phyloP scores from a whole-genome alignment of 2,888 invertebrate genomes.

The Mellilla xanthometata region DNA sequence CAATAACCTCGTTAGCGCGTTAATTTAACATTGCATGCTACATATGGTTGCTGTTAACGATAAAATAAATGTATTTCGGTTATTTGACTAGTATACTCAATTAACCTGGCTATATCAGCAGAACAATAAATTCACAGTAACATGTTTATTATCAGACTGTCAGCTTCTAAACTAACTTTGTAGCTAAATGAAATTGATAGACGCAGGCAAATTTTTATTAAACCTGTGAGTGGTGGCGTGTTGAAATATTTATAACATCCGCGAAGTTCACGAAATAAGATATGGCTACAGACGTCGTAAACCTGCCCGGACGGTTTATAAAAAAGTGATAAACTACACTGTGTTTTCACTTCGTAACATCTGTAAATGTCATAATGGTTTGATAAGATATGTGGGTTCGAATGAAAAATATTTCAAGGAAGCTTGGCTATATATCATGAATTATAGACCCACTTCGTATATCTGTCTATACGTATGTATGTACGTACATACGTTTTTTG shows the following conservation, averaged over 20 bases:
- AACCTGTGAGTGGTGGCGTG: slow-evolving; percentile 40
- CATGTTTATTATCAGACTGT: slow-evolving; percentile 39
- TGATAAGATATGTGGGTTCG: not conserved
- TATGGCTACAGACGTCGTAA: slow-evolving; percentile 41
- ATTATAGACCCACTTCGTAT: too few relatives aligned
- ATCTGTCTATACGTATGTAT: too few relatives aligned
- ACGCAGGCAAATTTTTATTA: slow-evolving; percentile 35
- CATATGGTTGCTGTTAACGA: not conserved
- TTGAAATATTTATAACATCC: slow-evolving; percentile 46
- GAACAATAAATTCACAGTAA: slow-evolving; percentile 33
- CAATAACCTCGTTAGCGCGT: slow-evolving; percentile 7
- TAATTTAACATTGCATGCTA: slow-evolving; percentile 13
- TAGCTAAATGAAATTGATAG: slow-evolving; percentile 36
- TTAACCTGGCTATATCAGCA: not conserved
- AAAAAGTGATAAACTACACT: slow-evolving; percentile 31
- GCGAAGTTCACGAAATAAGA: slow-evolving; percentile 43
- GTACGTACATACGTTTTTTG: too few relatives aligned
- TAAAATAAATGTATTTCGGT: not conserved
- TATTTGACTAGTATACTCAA: too few relatives aligned
- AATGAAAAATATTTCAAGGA: not conserved
- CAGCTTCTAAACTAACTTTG: slow-evolving; percentile 27
- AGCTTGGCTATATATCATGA: too few relatives aligned
- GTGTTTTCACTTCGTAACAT: slow-evolving; percentile 22
- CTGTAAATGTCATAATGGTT: slow-evolving; percentile 22
- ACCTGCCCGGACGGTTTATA: slow-evolving; percentile 39